Percentiles rank a stretch among this genome's conserved stretches.
Evolutionary conservation across 1,140 invertebrate species (phyloP).

Genomic region (Macrosteles quadrilineatus): DNA sequence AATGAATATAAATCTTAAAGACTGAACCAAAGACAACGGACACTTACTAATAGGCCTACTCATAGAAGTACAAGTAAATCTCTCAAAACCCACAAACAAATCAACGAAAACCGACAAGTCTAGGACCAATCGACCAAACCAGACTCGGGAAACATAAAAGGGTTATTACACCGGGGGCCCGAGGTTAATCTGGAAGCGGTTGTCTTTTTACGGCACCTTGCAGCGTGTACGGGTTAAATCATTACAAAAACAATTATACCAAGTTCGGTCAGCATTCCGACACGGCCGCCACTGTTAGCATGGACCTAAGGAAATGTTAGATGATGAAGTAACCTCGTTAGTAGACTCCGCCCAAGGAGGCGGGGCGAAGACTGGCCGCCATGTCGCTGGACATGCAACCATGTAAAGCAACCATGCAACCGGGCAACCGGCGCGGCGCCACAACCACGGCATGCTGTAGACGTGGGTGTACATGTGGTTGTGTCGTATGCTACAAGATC

Average conservation of each 20-base stretch:
- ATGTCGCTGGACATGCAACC: no score
- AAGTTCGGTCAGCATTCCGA: not conserved
- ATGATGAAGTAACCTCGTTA: conserved; percentile 16
- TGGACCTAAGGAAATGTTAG: conserved; percentile 22
- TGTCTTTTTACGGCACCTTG: conserved; percentile 7
- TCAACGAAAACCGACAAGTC: not conserved
- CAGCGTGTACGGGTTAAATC: not conserved
- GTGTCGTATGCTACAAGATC: no score
- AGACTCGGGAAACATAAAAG: conserved; percentile 1
- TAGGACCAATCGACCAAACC: not conserved
- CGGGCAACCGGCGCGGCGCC: no score
- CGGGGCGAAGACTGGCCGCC: not conserved
- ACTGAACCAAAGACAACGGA: no score
- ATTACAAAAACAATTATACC: conserved; percentile 20
- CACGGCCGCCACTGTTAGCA: conserved; percentile 17
- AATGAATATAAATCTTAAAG: no score
- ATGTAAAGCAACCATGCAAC: no score
- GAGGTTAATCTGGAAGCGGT: not conserved
- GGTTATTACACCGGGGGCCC: not conserved
- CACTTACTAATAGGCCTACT: no score
- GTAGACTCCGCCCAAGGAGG: not conserved
- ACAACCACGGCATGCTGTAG: no score
- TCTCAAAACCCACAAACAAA: no score
- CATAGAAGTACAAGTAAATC: no score
- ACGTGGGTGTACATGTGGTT: no score